phyloP scores from a whole-genome alignment of 2,888 invertebrate species.

The Yponomeuta plumbellus region DNA sequence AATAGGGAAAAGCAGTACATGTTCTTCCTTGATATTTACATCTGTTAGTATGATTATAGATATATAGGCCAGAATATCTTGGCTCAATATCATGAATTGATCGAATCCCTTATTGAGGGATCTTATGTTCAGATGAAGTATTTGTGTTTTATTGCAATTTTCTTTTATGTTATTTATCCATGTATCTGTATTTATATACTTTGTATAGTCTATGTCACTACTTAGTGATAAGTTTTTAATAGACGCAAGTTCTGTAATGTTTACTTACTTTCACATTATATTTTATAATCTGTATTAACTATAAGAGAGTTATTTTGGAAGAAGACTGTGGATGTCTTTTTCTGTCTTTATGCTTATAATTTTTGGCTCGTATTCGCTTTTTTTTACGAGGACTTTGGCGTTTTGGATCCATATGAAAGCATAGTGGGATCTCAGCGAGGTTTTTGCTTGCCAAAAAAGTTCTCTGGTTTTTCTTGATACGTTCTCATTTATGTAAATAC shows the following conservation, averaged over 20 bases:
- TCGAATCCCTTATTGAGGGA: background rate
- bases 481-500: conserved; percentile 12
- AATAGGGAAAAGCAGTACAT: background rate
- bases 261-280: background rate
- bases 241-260: background rate
- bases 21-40: background rate
- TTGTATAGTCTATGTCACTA: background rate
- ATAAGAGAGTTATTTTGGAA: background rate
- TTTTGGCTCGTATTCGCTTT: no score
- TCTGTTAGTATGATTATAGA: conserved; percentile 7
- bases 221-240: background rate
- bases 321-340: conserved; percentile 15
- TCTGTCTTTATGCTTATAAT: conserved; percentile 18
- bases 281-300: background rate
- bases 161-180: background rate
- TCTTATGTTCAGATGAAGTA: conserved; percentile 9
- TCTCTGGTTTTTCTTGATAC: conserved; percentile 9
- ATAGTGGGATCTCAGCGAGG: conserved; percentile 14
- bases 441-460: conserved; percentile 10
- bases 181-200: background rate
- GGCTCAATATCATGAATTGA: background rate
- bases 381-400: conserved; percentile 8
- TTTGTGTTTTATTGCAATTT: background rate
- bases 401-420: conserved; percentile 22
- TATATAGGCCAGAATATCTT: background rate